phyloP scores from a whole-genome alignment of 2,888 invertebrate species.

The Gymnoscelis rufifasciata region DNA sequence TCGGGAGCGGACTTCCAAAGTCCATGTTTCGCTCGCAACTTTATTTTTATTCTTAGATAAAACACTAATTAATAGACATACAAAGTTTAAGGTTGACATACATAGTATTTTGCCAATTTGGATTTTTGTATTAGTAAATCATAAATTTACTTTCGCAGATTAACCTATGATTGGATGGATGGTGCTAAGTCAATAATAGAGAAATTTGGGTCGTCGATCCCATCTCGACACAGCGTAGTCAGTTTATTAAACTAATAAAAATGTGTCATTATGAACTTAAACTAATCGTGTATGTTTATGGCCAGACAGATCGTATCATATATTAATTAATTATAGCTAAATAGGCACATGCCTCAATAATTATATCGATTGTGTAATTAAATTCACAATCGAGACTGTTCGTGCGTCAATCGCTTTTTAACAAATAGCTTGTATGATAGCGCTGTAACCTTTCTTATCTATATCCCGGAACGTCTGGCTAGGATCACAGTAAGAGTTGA shows the following conservation, averaged over 20 bases:
- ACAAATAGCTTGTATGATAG: constrained; percentile 68
- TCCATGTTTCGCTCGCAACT: constrained; percentile 11
- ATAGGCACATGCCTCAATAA: constrained; percentile 19
- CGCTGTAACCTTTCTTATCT: constrained; percentile 71
- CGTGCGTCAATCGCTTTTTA: constrained; percentile 74
- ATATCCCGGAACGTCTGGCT: constrained; percentile 76
- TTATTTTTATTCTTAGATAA: constrained; percentile 5
- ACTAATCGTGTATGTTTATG: background rate
- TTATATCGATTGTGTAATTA: constrained; percentile 31
- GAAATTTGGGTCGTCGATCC: no score
- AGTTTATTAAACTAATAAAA: no score
- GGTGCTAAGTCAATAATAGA: no score
- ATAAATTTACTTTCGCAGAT: no score
- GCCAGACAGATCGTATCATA: background rate
- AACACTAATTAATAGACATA: background rate
- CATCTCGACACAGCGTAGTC: no score
- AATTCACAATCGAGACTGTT: constrained; percentile 54
- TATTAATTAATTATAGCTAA: constrained; percentile 5
- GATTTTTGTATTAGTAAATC: no score
- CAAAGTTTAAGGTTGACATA: background rate
- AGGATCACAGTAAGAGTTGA: constrained; percentile 37
- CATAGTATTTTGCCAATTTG: no score
- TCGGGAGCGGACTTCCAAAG: constrained; percentile 15
- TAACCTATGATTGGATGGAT: no score
- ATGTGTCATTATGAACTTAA: no score